Conservation (phyloP, 2,113 vertebrate species). For the Anolis carolinensis region DNA sequence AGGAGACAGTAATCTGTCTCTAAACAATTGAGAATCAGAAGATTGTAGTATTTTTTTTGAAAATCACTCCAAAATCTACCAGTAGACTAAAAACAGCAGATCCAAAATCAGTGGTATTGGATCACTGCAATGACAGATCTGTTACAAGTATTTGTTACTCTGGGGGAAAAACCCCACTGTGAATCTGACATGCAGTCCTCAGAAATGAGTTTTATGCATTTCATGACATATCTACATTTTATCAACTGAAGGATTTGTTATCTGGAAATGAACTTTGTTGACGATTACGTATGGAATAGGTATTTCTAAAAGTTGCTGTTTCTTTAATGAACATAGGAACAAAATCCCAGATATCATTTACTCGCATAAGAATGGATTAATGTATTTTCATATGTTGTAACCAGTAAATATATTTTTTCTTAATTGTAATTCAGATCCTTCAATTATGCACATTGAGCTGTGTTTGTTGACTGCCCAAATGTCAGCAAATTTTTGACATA, state of each 20-base stretch:
- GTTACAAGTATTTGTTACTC: too few species aligned
- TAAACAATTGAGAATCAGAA: background rate
- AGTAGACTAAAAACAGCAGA: background rate
- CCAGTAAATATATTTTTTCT: conserved; percentile 64
- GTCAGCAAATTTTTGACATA: background rate
- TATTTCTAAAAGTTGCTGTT: background rate
- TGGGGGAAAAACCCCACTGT: background rate
- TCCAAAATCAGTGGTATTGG: background rate
- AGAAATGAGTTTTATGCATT: background rate
- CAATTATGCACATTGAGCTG: background rate
- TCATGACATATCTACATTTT: background rate
- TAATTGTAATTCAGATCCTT: background rate
- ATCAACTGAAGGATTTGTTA: background rate
- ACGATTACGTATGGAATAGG: conserved; percentile 2
- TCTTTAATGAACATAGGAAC: conserved; percentile 26
- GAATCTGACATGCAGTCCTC: background rate
- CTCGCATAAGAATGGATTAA: conserved; percentile 32
- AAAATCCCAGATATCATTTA: conserved; percentile 14
- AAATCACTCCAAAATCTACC: background rate
- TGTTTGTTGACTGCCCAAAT: background rate
- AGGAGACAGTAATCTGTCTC: background rate
- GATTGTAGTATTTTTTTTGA: too few species aligned
- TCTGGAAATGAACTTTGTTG: background rate
- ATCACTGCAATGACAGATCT: background rate
- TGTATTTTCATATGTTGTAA: conserved; percentile 6